These are phyloP conservation scores for Pogona vitticeps DNA, from an alignment of 2,113 vertebrate genomes.

Conservation along the genomic window DNA sequence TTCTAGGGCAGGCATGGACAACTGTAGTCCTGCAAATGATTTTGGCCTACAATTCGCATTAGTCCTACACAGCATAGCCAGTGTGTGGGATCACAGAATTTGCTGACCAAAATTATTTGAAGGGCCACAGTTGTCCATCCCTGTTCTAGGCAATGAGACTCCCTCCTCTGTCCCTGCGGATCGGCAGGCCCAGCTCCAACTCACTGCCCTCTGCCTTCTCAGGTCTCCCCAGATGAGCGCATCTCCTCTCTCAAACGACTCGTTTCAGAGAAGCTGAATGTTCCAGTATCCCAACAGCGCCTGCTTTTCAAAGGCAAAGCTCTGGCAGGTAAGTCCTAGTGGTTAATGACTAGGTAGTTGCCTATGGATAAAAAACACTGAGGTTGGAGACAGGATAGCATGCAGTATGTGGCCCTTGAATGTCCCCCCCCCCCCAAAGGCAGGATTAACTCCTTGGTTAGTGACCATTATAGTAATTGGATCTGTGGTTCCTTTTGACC, in stretches of 20 bases:
- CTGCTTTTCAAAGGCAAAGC: constrained; percentile 40
- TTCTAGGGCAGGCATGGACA: no score
- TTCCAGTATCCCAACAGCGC: constrained; percentile 29
- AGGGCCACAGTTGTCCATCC: no score
- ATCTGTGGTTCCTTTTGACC: background rate
- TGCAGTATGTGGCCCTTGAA: background rate
- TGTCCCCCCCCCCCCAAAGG: no score
- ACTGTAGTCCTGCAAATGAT: no score
- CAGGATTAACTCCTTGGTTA: no score
- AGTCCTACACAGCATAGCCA: no score
- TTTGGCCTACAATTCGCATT: no score
- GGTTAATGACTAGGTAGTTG: background rate
- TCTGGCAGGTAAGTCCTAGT: constrained; percentile 22
- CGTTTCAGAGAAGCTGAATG: constrained; percentile 35
- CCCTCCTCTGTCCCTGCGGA: background rate
- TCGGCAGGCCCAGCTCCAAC: background rate
- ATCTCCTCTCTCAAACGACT: constrained; percentile 32
- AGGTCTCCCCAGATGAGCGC: constrained; percentile 32
- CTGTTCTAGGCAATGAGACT: background rate
- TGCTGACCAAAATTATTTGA: no score
- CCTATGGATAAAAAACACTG: background rate
- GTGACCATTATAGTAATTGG: no score
- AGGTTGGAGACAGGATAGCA: background rate
- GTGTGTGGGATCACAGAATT: no score
- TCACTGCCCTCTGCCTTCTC: background rate